Evolutionary conservation across 1,140 invertebrate genomes (phyloP), one percentile per base, ranked within the genome.

Genomic region (Berghia stephanieae): DNA sequence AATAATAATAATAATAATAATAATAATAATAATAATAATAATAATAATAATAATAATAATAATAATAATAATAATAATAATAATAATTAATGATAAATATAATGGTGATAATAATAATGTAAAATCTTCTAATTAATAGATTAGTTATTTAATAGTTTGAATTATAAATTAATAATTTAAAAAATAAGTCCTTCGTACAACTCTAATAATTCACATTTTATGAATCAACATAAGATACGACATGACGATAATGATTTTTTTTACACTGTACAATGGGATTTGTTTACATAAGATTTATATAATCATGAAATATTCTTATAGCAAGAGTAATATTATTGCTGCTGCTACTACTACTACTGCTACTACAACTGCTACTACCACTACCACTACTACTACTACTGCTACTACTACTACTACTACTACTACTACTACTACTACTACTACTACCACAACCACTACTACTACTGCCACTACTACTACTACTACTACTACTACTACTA

Each of bases 391-490:
- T 69, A 72, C 60, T 69, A 70, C 42, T 24, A n/a, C 46, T 43
- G 24, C 49, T 60, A 60, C 55, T 13, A 57, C 55, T 36, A 57
- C 55, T 60, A 57, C 72, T 75, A 75, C 52, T 75, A 75, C 49
- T 75, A 75, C 72, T 75, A 75, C 72, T 75, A 66, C 72, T 75
- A 40, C 72, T 60, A 38, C 72, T 66, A 66, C 72, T 75, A 38
- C 49, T 75, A 75, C 52, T 75, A 75, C 52, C 66, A 66, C 72
- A 67, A 38, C 55, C 66, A 66, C 52, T 75, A 66, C 55, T 75
- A 66, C 72, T 75, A 31, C 49, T 75, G 66, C 49, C 36, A 60
- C 72, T 75, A 75, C 72, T 75, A 66, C 72, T 75, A 66, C 72
- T 75, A 66, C 52, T 75, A 43, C 38, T 70, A 27, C 36, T 70